Evolutionary conservation across 2,113 vertebrate genomes (phyloP), one percentile per base, ranked within the genome.

Genomic region (Columba livia): DNA sequence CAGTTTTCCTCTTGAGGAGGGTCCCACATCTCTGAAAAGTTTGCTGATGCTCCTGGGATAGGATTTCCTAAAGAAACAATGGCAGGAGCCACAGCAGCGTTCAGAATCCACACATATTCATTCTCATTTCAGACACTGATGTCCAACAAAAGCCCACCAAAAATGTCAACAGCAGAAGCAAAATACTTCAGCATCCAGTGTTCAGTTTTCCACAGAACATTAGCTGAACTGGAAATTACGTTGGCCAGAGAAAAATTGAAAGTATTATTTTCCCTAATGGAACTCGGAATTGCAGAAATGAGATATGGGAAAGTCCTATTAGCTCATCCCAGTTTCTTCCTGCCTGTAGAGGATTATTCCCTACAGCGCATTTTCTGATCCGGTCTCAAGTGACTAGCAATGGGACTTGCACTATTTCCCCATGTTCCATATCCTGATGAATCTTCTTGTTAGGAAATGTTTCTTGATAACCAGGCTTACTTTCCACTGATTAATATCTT

Each of bases 221-320:
- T 40, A 42, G 31, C 26, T 66, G 31, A 80, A 62, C 60, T 88
- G 82, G 88, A 93, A 70, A 64, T 48, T 67, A 40, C 51, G 6
- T 2, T 42, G 82, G 88, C 32, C 79, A 80, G 67, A 88, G 65
- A 31, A 50, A 40, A 90, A 64, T 2, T 56, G 72, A 26, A 83
- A 90, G 72, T 1, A 6, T 62, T 75, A 77, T 83, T 96, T 97
- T 95, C 93, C 95, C 48, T 71, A n/a, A 9, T 26, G 91, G 93
- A 94, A 84, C 34, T 62, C 69, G 19, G 69, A 71, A 58, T 20
- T 85, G 82, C 75, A 95, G 90, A 87, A 90, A 85, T 90, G 19
- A 70, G 79, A 77, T 23, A 67, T 40, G 61, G 96, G 96, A 96
- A 96, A 95, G 75, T 96, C 75, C 88, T 69, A 34, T 93, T 80